Conservation (phyloP, 1,140 invertebrate species). For the Mamestra configurata region DNA sequence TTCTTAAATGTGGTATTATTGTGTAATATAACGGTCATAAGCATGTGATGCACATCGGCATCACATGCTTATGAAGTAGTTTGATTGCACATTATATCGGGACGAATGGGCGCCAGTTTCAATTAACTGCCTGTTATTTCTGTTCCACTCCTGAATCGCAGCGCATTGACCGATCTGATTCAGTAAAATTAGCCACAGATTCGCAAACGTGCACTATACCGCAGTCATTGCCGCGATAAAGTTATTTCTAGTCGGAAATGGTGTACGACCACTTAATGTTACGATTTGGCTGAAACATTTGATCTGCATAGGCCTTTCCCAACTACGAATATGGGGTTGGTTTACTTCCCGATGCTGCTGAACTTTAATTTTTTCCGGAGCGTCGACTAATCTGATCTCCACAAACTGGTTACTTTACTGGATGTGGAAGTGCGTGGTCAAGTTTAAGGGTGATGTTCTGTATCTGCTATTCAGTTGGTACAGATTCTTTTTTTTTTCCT, state of each 20-base stretch:
- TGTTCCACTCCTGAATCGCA: constrained; percentile 61
- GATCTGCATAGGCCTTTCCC: neutral
- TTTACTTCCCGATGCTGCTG: too few species aligned
- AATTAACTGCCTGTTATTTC: constrained; percentile 79
- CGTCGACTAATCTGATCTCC: too few species aligned
- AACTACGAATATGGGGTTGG: too few species aligned
- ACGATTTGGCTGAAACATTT: constrained; percentile 10
- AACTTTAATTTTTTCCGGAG: too few species aligned
- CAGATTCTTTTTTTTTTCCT: too few species aligned
- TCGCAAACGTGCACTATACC: constrained; percentile 70
- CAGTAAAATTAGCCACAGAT: constrained; percentile 78
- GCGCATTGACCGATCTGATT: constrained; percentile 78
- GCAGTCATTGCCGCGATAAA: constrained; percentile 74
- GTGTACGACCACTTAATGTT: constrained; percentile 7
- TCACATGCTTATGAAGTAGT: constrained; percentile 68
- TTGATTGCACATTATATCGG: constrained; percentile 71
- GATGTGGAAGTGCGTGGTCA: too few species aligned
- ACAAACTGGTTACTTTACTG: too few species aligned
- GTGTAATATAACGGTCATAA: constrained; percentile 44
- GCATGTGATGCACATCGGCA: constrained; percentile 64
- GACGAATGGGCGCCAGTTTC: constrained; percentile 75
- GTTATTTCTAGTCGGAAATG: constrained; percentile 66
- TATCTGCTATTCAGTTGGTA: too few species aligned
- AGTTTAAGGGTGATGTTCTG: too few species aligned
- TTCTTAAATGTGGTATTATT: constrained; percentile 35